Conservation (phyloP, 2,888 invertebrate species). For the Scrobipalpa costella region DNA sequence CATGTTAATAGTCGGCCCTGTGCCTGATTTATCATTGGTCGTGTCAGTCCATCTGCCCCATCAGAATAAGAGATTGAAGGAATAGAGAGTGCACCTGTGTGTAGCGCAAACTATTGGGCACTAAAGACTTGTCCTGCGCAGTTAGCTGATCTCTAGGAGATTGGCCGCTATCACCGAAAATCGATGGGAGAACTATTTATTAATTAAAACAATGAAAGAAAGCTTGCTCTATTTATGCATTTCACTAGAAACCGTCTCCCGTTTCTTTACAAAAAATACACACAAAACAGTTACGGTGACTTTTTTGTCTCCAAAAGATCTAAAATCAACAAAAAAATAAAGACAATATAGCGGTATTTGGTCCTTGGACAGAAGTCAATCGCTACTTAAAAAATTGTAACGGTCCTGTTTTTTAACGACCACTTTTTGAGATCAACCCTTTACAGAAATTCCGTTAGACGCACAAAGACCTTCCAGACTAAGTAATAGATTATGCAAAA, state of each 20-base stretch:
- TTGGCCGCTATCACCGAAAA: too few relatives aligned
- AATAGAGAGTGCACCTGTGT: too few relatives aligned
- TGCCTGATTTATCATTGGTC: too few relatives aligned
- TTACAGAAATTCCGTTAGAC: conserved; percentile 67
- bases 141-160: too few relatives aligned
- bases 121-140: too few relatives aligned
- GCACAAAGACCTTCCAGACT: conserved; percentile 54
- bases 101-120: too few relatives aligned
- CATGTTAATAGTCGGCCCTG: too few relatives aligned
- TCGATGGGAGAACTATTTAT: too few relatives aligned
- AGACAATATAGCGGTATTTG: conserved; percentile 31
- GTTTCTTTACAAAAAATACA: conserved; percentile 38
- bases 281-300: conserved; percentile 54
- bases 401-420: conserved; percentile 70
- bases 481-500: conserved; percentile 79
- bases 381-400: conserved; percentile 57
- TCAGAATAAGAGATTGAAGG: too few relatives aligned
- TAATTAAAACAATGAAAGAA: background rate
- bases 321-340: conserved; percentile 26
- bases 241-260: conserved; percentile 8
- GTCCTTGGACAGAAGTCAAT: conserved; percentile 60
- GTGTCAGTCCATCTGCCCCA: too few relatives aligned
- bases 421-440: conserved; percentile 63
- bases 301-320: background rate
- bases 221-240: background rate